Percentiles rank a stretch among this genome's conserved stretches.
Conservation (phyloP, 2,113 vertebrate genomes). For the Phylloscopus trochilus region DNA sequence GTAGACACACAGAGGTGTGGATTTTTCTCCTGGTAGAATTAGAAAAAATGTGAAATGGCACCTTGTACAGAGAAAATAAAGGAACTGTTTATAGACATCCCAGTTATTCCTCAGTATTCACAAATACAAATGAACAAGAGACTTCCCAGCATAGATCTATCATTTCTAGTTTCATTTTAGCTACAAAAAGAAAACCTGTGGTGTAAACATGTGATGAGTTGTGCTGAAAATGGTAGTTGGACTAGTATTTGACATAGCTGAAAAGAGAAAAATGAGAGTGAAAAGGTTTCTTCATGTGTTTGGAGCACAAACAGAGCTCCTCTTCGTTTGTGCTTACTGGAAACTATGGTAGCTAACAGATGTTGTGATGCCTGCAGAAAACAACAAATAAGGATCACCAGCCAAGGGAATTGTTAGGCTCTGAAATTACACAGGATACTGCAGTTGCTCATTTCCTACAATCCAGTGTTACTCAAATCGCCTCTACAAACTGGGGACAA, state of each 20-base stretch:
- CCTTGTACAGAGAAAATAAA: not conserved
- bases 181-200: not conserved
- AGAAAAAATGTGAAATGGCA: not conserved
- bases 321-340: not conserved
- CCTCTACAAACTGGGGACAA: not conserved
- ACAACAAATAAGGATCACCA: not conserved
- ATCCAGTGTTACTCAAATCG: not conserved
- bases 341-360: not conserved
- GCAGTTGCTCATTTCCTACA: constrained; percentile 1
- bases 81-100: not conserved
- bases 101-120: not conserved
- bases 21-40: not conserved
- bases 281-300: not conserved
- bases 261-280: not conserved
- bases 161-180: not conserved
- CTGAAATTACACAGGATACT: not conserved
- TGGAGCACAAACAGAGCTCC: not conserved
- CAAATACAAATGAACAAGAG: not conserved
- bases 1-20: not conserved
- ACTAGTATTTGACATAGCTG: not conserved
- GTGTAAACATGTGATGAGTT: not conserved
- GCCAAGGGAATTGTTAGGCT: not conserved
- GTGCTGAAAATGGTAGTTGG: not conserved
- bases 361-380: not conserved
- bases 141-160: not conserved